These are phyloP conservation scores for Ormyrus labotus DNA, from an alignment of 2,888 invertebrate genomes.

Conservation along the genomic window DNA sequence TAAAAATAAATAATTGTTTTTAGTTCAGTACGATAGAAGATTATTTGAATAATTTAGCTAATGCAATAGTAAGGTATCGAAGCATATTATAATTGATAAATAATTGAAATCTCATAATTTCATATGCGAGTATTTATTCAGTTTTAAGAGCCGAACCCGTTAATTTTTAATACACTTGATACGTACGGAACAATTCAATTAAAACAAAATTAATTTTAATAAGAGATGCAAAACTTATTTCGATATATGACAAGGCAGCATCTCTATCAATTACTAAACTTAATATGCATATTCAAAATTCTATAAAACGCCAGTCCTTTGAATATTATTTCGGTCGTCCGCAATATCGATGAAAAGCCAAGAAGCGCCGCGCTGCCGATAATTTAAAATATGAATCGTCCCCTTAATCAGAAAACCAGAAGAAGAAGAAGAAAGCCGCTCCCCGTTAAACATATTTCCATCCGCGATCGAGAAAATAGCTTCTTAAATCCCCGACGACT, in stretches of 20 bases:
- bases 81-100: too few species aligned
- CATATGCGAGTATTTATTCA: too few species aligned
- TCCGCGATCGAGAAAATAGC: too few species aligned
- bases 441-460: not conserved
- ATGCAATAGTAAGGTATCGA: too few species aligned
- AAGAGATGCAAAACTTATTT: not conserved
- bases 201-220: too few species aligned
- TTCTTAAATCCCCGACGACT: constrained; percentile 14
- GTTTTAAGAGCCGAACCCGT: too few species aligned
- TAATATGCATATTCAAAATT: constrained; percentile 18
- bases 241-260: not conserved
- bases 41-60: too few species aligned
- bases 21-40: too few species aligned
- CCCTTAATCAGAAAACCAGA: constrained; percentile 21
- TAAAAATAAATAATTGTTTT: too few species aligned
- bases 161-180: too few species aligned
- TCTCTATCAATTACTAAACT: constrained; percentile 1
- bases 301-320: constrained; percentile 13
- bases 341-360: constrained; percentile 2
- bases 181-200: too few species aligned
- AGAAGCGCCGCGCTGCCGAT: not conserved
- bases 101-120: too few species aligned
- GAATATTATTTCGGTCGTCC: constrained; percentile 40
- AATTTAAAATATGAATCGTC: constrained; percentile 29
- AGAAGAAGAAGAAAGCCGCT: constrained; percentile 7